phyloP scores from a whole-genome alignment of 2,113 vertebrate genomes.

The Clarias macrocephalus region DNA sequence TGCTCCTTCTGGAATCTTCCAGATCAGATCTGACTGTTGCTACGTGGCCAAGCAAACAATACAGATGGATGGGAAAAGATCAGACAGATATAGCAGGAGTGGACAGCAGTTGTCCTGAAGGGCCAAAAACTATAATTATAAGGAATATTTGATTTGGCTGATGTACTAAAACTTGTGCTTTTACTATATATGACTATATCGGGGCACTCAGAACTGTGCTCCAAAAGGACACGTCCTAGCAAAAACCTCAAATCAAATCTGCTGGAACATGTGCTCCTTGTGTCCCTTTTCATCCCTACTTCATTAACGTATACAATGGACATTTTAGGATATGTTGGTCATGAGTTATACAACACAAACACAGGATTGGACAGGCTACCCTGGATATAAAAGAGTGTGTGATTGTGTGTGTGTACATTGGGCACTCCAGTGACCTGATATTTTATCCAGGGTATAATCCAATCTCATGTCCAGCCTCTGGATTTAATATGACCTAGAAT shows the following conservation, averaged over 20 bases:
- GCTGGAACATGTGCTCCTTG: constrained; percentile 1
- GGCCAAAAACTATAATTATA: constrained; percentile 36
- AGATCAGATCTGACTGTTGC: constrained; percentile 30
- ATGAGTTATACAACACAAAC: not conserved
- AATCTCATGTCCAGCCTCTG: not conserved
- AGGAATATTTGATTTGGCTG: constrained; percentile 33
- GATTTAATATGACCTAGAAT: not conserved
- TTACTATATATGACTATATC: constrained; percentile 19
- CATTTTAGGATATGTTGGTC: not conserved
- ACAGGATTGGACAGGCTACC: not conserved
- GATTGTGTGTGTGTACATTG: not conserved
- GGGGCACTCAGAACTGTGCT: constrained; percentile 1
- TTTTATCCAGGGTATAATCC: not conserved
- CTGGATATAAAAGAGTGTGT: not conserved
- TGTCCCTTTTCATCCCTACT: not conserved
- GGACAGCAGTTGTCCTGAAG: constrained; percentile 17
- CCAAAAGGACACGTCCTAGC: not conserved
- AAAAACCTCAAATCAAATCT: constrained; percentile 4
- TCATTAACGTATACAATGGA: not conserved
- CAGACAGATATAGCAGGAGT: constrained; percentile 26
- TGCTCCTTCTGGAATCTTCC: constrained; percentile 25
- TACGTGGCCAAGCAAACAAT: constrained; percentile 29
- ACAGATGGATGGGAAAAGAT: constrained; percentile 26
- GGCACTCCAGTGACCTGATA: not conserved
- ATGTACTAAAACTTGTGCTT: constrained; percentile 7